Percentiles rank a stretch among this genome's conserved stretches.
Evolutionary conservation across 2,888 invertebrate genomes (phyloP).

Genomic region (Eupithecia vulgata): DNA sequence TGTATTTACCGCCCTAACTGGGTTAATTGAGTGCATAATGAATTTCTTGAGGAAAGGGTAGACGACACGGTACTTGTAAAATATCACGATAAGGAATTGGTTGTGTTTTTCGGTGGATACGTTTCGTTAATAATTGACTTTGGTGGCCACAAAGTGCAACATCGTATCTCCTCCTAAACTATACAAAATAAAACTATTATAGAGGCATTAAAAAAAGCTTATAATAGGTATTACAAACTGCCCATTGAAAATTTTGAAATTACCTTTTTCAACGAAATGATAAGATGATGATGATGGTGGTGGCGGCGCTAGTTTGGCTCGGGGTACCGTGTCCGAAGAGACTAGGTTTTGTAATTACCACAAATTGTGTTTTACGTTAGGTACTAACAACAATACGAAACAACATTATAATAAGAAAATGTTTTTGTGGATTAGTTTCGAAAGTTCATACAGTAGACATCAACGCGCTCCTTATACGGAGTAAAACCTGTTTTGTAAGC

Average conservation of each 20-base stretch:
- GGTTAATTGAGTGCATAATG: constrained; percentile 63
- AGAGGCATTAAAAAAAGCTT: no score
- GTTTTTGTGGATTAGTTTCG: not conserved
- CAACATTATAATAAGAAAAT: not conserved
- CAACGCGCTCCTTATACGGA: constrained; percentile 11
- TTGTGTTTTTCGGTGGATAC: not conserved
- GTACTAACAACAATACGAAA: not conserved
- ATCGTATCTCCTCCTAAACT: no score
- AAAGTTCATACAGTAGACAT: constrained; percentile 2
- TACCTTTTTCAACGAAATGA: no score
- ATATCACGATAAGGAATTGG: constrained; percentile 1
- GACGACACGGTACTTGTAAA: not conserved
- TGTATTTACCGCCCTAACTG: constrained; percentile 49
- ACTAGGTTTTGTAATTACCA: no score
- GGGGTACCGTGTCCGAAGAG: no score
- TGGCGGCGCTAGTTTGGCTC: no score
- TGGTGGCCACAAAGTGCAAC: no score
- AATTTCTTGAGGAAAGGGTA: constrained; percentile 41
- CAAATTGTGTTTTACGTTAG: not conserved
- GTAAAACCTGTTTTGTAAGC: constrained; percentile 4
- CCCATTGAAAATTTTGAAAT: no score
- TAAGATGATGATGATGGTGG: no score
- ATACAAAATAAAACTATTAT: no score
- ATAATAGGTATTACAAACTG: no score
- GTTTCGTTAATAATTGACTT: no score